These are phyloP conservation scores for Pycnomerus fuliginosus DNA, from an alignment of 2,888 invertebrate genomes.

Conservation along the genomic window DNA sequence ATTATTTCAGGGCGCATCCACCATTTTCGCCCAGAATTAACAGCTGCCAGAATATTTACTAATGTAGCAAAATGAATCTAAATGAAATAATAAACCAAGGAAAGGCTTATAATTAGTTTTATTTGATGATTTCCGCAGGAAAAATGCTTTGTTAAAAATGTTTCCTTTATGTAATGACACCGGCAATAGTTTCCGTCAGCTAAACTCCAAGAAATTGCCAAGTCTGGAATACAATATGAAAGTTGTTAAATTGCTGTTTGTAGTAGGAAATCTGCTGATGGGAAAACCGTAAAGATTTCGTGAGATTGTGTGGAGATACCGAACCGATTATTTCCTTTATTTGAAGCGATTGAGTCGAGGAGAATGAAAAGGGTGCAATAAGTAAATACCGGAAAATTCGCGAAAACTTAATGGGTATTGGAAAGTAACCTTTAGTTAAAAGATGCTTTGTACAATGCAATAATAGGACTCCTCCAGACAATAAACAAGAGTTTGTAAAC, in stretches of 20 bases:
- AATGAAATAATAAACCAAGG: slow-evolving; percentile 1
- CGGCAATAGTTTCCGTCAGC: not conserved
- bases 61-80: not conserved
- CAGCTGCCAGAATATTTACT: no score
- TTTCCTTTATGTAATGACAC: not conserved
- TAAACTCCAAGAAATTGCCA: no score
- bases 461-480: slow-evolving; percentile 24
- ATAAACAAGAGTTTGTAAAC: slow-evolving; percentile 31
- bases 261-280: no score
- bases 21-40: no score
- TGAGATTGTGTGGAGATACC: no score
- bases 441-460: slow-evolving; percentile 10
- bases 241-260: no score
- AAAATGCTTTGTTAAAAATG: not conserved
- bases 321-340: no score
- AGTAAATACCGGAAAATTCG: slow-evolving; percentile 2
- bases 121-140: not conserved
- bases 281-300: no score
- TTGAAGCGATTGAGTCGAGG: no score
- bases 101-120: not conserved
- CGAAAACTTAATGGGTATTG: slow-evolving; percentile 5
- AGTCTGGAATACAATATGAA: no score
- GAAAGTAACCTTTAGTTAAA: slow-evolving; percentile 3
- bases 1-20: slow-evolving; percentile 19
- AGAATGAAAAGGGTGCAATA: no score